These are phyloP conservation scores for Collichthys lucidus DNA, from an alignment of 2,113 vertebrate species.

Conservation along the genomic window DNA sequence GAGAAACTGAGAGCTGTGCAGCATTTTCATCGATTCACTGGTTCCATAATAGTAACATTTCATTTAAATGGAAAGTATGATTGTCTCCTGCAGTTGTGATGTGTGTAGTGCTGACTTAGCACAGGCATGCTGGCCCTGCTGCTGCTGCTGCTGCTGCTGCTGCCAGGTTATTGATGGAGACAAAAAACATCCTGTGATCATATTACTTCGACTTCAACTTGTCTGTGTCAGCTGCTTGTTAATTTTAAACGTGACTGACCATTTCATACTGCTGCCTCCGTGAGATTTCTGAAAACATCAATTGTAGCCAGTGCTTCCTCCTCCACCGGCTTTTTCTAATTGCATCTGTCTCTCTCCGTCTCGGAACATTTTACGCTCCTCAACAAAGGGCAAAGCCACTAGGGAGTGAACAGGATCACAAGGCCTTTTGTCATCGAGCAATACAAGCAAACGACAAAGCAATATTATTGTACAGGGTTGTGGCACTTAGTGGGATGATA, in stretches of 20 bases:
- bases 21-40: conserved; percentile 43
- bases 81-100: conserved; percentile 31
- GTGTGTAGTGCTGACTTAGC: conserved; percentile 44
- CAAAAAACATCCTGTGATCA: conserved; percentile 12
- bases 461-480: conserved; percentile 3
- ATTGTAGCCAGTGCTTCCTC: neutral
- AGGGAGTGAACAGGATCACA: conserved; percentile 1
- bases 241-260: conserved; percentile 9
- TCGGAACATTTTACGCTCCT: neutral
- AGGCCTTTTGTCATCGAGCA: conserved; percentile 30
- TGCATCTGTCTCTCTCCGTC: neutral
- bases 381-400: neutral
- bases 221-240: conserved; percentile 22
- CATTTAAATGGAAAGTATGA: conserved; percentile 51
- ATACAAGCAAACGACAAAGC: conserved; percentile 45
- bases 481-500: conserved; percentile 20
- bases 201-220: conserved; percentile 26
- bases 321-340: conserved; percentile 7
- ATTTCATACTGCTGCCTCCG: neutral
- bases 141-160: too few species aligned
- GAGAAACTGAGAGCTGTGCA: conserved; percentile 24
- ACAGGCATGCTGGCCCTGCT: neutral
- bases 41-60: conserved; percentile 46
- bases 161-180: conserved; percentile 10
- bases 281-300: neutral